Evolutionary conservation across 2,113 vertebrate genomes (phyloP).

Genomic region (Penelope pileata): DNA sequence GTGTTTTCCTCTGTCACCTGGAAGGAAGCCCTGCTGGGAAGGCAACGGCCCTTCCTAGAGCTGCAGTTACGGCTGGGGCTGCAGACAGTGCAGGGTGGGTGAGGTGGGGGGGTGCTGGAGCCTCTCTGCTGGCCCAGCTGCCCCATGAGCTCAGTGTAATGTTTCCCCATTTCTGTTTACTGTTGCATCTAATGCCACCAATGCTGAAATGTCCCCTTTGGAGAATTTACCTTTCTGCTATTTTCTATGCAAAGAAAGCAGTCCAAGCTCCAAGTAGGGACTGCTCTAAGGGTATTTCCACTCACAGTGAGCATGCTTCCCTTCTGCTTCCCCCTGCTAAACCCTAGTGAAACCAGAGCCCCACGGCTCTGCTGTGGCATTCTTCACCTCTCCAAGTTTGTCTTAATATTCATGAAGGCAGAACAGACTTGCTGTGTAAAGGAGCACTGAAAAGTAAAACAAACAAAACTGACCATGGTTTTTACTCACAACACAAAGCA

Average conservation of each 20-base stretch:
- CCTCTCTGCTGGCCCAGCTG: not conserved
- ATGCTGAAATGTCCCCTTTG: not conserved
- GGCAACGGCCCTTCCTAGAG: not conserved
- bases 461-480: no score
- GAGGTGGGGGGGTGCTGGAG: no score
- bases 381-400: not conserved
- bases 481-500: not conserved
- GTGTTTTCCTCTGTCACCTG: no score
- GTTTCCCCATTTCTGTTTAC: not conserved
- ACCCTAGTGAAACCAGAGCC: not conserved
- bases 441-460: not conserved
- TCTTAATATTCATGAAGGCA: not conserved
- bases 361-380: not conserved
- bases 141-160: not conserved
- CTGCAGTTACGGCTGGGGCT: not conserved
- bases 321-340: no score
- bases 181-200: not conserved
- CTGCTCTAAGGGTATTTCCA: not conserved
- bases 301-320: not conserved
- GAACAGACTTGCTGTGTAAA: not conserved
- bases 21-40: not conserved
- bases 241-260: not conserved
- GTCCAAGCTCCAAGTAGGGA: no score
- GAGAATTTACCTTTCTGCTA: not conserved
- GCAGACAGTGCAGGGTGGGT: no score